Conservation (phyloP, 1,140 invertebrate species). For the Chrysomallon squamiferum region DNA sequence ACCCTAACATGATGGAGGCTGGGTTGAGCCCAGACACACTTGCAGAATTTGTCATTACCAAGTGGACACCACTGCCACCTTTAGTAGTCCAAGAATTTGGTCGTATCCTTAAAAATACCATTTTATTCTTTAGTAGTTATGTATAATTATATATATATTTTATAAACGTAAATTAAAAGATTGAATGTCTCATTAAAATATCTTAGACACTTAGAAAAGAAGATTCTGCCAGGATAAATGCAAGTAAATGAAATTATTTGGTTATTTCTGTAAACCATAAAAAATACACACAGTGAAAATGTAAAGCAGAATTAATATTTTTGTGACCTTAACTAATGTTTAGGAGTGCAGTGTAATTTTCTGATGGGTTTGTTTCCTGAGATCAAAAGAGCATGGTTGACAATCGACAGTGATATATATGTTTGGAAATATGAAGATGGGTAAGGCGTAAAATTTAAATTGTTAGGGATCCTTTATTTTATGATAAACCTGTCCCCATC, state of each 20-base stretch:
- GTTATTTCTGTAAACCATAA: background rate
- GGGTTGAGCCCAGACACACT: slow-evolving; percentile 67
- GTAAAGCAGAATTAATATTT: background rate
- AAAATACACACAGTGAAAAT: background rate
- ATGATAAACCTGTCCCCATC: too few species aligned
- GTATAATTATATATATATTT: background rate
- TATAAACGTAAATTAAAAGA: background rate
- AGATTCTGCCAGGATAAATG: background rate
- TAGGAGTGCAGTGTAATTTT: slow-evolving; percentile 82
- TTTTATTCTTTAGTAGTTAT: background rate
- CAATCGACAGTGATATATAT: slow-evolving; percentile 97
- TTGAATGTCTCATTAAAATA: background rate
- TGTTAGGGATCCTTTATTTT: too few species aligned
- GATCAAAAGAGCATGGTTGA: slow-evolving; percentile 94
- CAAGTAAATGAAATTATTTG: background rate
- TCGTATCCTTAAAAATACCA: slow-evolving; percentile 75
- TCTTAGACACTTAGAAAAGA: background rate
- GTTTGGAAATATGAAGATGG: slow-evolving; percentile 93
- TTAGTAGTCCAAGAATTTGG: slow-evolving; percentile 94
- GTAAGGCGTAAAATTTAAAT: slow-evolving; percentile 63
- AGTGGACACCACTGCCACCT: slow-evolving; percentile 85
- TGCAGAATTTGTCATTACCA: slow-evolving; percentile 79
- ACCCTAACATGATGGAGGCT: slow-evolving; percentile 76
- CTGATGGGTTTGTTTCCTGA: slow-evolving; percentile 96
- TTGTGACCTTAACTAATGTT: slow-evolving; percentile 13